Percentiles rank a stretch among this genome's conserved stretches.
Conservation (phyloP, 2,797 vertebrate species). For the Scarus forsteni region DNA sequence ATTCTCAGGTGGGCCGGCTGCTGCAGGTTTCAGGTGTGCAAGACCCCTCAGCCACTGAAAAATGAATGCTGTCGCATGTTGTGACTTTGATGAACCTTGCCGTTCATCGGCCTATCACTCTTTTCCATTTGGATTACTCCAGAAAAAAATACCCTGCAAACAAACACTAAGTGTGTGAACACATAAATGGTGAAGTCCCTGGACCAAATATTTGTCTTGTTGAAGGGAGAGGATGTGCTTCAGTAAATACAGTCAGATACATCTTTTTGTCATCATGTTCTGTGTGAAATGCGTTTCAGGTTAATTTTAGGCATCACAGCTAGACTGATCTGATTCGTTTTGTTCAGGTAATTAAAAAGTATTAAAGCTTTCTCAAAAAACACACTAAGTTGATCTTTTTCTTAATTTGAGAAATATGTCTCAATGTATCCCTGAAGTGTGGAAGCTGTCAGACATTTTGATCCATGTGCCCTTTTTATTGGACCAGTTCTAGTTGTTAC, state of each 20-base stretch:
- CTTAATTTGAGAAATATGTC: no score
- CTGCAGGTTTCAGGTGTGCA: slow-evolving; percentile 94
- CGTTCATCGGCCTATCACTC: slow-evolving; percentile 92
- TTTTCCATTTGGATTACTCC: slow-evolving; percentile 98
- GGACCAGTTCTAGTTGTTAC: no score
- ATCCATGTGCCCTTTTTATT: no score
- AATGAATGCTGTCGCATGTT: slow-evolving; percentile 91
- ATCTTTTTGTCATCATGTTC: slow-evolving; percentile 40
- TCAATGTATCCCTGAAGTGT: no score
- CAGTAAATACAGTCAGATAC: slow-evolving; percentile 82
- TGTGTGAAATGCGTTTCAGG: not conserved
- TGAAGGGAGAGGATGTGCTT: slow-evolving; percentile 90
- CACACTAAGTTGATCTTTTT: no score
- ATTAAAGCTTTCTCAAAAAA: no score
- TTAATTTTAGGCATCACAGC: no score
- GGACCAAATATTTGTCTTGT: slow-evolving; percentile 94
- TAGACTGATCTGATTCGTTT: no score
- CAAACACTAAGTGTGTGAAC: slow-evolving; percentile 38
- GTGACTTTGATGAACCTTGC: slow-evolving; percentile 99
- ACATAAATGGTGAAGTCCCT: slow-evolving; percentile 79
- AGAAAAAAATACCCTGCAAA: slow-evolving; percentile 47
- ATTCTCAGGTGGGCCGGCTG: slow-evolving; percentile 94
- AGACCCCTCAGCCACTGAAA: slow-evolving; percentile 95
- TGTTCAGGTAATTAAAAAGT: no score
- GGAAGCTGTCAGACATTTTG: no score